Percentiles rank a stretch among this genome's conserved stretches.
These are phyloP conservation scores for Patella caerulea DNA, from an alignment of 2,888 invertebrate species.

Conservation along the genomic window DNA sequence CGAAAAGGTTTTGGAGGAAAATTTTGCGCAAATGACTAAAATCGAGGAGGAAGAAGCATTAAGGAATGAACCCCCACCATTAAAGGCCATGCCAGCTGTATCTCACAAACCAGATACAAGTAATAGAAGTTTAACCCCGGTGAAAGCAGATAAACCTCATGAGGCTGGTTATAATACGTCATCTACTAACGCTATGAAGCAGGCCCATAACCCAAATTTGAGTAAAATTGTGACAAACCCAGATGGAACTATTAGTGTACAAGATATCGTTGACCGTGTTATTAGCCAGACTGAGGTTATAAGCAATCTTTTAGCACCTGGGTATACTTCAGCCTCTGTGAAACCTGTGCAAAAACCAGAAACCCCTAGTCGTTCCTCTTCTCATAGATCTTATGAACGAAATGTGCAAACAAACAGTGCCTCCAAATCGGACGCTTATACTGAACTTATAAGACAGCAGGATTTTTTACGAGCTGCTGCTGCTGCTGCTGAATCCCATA, in stretches of 20 bases:
- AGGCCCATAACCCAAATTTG: no score
- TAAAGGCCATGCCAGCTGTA: conserved; percentile 12
- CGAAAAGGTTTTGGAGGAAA: conserved; percentile 53
- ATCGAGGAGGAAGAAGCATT: conserved; percentile 28
- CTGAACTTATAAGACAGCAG: neutral
- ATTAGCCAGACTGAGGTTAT: conserved; percentile 50
- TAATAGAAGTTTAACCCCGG: neutral
- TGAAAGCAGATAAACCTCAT: neutral
- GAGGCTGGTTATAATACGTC: neutral
- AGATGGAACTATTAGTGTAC: conserved; percentile 47
- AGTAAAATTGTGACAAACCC: conserved; percentile 13
- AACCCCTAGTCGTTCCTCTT: neutral
- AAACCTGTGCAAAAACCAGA: neutral
- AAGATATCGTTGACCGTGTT: conserved; percentile 55
- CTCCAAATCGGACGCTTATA: neutral
- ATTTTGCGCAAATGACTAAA: conserved; percentile 40
- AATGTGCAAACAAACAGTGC: neutral
- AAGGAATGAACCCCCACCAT: conserved; percentile 10
- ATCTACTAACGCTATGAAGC: neutral
- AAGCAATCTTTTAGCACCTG: conserved; percentile 33
- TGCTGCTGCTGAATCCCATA: neutral
- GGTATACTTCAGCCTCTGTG: conserved; percentile 4
- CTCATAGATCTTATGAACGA: neutral
- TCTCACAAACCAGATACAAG: neutral
- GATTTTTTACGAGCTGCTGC: neutral